A percentile compares a stretch with the other conserved stretches of the same genome.
Conservation (phyloP, 2,113 vertebrate genomes). For the Eretmochelys imbricata region DNA sequence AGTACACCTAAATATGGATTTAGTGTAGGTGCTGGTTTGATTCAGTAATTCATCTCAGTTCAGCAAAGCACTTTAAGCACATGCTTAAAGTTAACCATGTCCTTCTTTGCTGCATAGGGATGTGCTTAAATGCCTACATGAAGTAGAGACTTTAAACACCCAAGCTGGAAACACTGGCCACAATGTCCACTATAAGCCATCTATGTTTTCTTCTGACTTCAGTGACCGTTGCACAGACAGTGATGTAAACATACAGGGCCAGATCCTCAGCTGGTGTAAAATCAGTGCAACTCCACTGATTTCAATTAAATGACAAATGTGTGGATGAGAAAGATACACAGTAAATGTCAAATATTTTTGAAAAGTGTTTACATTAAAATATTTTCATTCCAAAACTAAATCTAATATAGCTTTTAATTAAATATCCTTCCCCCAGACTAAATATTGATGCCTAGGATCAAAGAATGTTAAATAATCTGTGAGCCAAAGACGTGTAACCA, state of each 20-base stretch:
- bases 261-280: background rate
- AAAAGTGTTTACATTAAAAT: background rate
- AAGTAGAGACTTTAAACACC: background rate
- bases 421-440: background rate
- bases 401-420: background rate
- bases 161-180: background rate
- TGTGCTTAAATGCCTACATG: background rate
- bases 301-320: background rate
- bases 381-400: background rate
- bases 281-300: background rate
- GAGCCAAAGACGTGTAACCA: background rate
- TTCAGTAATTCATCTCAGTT: background rate
- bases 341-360: background rate
- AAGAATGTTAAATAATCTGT: background rate
- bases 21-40: background rate
- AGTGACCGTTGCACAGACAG: background rate
- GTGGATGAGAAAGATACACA: background rate
- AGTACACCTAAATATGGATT: background rate
- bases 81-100: background rate
- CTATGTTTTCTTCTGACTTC: background rate
- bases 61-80: background rate
- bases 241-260: background rate
- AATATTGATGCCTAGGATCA: background rate
- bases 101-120: background rate
- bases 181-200: background rate